phyloP scores from a whole-genome alignment of 2,888 invertebrate genomes.

The Homarus gammarus region DNA sequence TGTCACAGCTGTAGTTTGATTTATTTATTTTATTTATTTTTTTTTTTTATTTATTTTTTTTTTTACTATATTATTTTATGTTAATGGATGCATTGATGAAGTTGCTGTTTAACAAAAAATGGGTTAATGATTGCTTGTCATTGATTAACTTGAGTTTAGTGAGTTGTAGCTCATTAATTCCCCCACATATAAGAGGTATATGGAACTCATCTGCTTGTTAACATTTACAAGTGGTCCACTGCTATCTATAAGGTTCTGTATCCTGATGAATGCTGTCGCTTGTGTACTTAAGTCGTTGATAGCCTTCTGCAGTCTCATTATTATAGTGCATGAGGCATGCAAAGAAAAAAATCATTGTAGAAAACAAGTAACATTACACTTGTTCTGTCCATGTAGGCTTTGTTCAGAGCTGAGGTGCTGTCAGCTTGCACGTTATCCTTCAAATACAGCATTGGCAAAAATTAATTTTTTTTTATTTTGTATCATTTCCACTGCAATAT shows the following conservation, averaged over 20 bases:
- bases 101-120: slow-evolving; percentile 24
- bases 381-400: slow-evolving; percentile 38
- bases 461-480: slow-evolving; percentile 2
- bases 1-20: slow-evolving; percentile 56
- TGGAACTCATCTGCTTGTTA: slow-evolving; percentile 55
- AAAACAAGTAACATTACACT: slow-evolving; percentile 24
- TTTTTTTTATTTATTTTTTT: slow-evolving; percentile 7
- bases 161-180: slow-evolving; percentile 49
- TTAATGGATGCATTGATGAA: slow-evolving; percentile 42
- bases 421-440: slow-evolving; percentile 53
- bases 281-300: slow-evolving; percentile 38
- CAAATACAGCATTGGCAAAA: slow-evolving; percentile 9
- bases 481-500: slow-evolving; percentile 36
- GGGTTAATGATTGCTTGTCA: slow-evolving; percentile 53
- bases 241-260: slow-evolving; percentile 59
- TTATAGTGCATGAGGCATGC: slow-evolving; percentile 62
- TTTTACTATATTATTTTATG: slow-evolving; percentile 2
- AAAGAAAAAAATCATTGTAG: slow-evolving; percentile 14
- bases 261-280: slow-evolving; percentile 60
- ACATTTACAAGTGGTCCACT: slow-evolving; percentile 43
- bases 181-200: slow-evolving; percentile 51
- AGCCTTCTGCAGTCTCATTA: slow-evolving; percentile 44
- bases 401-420: slow-evolving; percentile 41
- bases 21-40: slow-evolving; percentile 6
- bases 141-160: slow-evolving; percentile 29